Conservation (phyloP, 1,140 invertebrate species). For the Brachystomella parvula region DNA sequence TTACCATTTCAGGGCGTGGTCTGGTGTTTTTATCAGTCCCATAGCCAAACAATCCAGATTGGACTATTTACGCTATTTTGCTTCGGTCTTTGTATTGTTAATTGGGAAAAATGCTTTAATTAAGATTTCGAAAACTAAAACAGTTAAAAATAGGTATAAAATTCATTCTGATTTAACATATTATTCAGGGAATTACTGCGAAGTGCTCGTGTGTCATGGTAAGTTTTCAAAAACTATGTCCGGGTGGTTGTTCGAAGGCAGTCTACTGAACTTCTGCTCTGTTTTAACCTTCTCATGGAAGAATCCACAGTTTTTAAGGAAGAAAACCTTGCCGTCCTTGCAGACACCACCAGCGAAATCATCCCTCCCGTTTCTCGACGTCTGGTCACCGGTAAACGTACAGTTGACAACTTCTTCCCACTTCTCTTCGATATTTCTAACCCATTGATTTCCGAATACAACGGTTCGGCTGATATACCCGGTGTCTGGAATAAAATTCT, state of each 20-base stretch:
- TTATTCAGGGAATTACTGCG: no score
- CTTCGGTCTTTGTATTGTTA: no score
- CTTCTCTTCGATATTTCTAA: constrained; percentile 6
- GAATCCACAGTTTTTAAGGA: constrained; percentile 15
- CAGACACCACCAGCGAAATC: constrained; percentile 11
- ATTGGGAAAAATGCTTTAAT: no score
- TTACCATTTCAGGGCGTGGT: no score
- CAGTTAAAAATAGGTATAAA: no score
- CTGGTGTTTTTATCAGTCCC: no score
- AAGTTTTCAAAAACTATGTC: background rate
- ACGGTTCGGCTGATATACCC: constrained; percentile 6
- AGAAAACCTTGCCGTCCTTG: background rate
- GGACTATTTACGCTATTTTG: no score
- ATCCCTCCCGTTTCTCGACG: background rate
- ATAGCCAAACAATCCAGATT: no score
- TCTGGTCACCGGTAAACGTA: constrained; percentile 19
- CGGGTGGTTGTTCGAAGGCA: background rate
- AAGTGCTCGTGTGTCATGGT: no score
- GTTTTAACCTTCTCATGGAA: constrained; percentile 7
- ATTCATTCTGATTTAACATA: no score
- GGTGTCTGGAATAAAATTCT: constrained; percentile 23
- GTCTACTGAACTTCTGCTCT: background rate
- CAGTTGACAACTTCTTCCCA: constrained; percentile 17
- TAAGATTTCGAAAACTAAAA: no score
- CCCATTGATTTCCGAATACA: constrained; percentile 23